A percentile compares a stretch with the other conserved stretches of the same genome.
phyloP scores from a whole-genome alignment of 2,113 vertebrate species.

The Myrmecobius fasciatus region DNA sequence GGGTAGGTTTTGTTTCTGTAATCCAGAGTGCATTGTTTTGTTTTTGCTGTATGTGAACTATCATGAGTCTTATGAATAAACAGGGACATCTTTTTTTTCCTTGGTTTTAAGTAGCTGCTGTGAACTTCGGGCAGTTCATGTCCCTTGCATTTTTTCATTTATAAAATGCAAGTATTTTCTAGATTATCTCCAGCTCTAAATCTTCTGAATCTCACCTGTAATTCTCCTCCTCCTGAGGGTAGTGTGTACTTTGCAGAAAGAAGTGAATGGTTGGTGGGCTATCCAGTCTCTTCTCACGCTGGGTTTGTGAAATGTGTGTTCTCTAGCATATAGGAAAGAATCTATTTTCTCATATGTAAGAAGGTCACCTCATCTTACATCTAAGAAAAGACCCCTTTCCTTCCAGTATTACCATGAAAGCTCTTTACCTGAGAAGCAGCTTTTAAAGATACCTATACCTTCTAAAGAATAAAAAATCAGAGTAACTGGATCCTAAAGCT shows the following conservation, averaged over 20 bases:
- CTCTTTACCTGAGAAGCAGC: not conserved
- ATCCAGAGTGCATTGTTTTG: too few species aligned
- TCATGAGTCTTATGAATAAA: not conserved
- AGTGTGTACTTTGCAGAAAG: not conserved
- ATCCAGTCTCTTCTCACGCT: not conserved
- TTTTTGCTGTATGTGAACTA: too few species aligned
- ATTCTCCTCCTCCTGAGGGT: not conserved
- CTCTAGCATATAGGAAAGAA: not conserved
- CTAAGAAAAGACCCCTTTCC: too few species aligned
- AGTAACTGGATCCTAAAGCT: not conserved
- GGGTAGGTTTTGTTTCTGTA: too few species aligned
- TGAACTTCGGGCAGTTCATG: not conserved
- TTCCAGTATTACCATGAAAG: too few species aligned
- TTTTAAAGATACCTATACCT: not conserved
- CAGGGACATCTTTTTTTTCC: not conserved
- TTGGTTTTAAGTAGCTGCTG: not conserved
- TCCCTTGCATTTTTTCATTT: not conserved
- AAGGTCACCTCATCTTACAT: too few species aligned
- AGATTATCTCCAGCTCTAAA: not conserved
- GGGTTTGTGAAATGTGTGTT: not conserved
- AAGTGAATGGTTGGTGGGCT: not conserved
- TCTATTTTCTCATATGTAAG: not conserved
- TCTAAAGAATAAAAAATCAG: not conserved
- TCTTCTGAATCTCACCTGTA: not conserved
- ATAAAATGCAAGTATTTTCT: not conserved